Evolutionary conservation across 2,888 invertebrate species (phyloP), one percentile per base, ranked within the genome.

Genomic region (Lasioglossum figueresi): DNA sequence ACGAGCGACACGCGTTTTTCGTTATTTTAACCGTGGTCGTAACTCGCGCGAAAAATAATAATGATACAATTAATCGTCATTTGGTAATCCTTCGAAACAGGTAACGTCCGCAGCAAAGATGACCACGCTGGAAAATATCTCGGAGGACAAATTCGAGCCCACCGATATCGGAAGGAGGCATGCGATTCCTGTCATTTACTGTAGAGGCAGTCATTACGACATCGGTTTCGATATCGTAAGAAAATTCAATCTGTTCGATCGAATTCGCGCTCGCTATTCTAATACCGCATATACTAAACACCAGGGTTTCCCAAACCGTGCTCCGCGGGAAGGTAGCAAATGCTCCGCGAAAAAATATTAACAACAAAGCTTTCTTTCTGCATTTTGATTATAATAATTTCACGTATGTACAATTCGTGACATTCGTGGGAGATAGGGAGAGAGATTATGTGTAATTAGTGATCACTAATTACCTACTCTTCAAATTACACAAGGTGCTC

Each of bases 151-250:
- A 4, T 1, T 10, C 45, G 56, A 59, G n/a, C 10, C 10, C 23
- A 78, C 80, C 40, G 73, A 66, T 23, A 81, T 87, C 37, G 92
- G 92, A 31, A 91, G 95, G 76, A 92, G 97, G 82, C 96, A 97
- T 89, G 96, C 96, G 12, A 97, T 98, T 82, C 98, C 98, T 0
- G 96, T 98, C 34, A 95, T 98, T 76, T 97, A 97, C 94, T 97
- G 97, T 1, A 96, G 96, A 88, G 98, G 98, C 79, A 97, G 97
- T 0, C 97, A 98, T 94, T 98, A 98, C 93, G 98, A 98, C 93
- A 97, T 98, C 78, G 98, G 98, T 85, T 98, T 96, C 93, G 98
- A 98, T 95, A 97, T 98, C 95, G 98, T 98, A 95, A 97, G 97
- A 95, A 88, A n/a, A 68, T 81, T 40, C 52, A 2, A 70, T 31